phyloP scores from a whole-genome alignment of 1,140 invertebrate species.

The Galleria mellonella region DNA sequence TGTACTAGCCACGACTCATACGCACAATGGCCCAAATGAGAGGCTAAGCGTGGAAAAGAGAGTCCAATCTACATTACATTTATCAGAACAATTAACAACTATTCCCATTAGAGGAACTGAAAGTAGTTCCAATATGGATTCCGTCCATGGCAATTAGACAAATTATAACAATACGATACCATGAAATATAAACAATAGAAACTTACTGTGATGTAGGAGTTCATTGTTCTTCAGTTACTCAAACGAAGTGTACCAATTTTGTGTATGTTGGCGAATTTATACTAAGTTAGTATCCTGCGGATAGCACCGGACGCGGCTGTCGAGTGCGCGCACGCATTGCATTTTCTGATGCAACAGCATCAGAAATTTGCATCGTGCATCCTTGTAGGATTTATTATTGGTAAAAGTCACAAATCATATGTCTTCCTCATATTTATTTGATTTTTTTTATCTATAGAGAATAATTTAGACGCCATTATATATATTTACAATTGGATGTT shows the following conservation, averaged over 20 bases:
- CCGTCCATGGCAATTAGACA: neutral
- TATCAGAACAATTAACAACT: too few relatives aligned
- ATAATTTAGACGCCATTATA: neutral
- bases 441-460: neutral
- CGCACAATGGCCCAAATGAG: too few relatives aligned
- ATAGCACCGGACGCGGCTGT: constrained; percentile 5
- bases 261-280: constrained; percentile 28
- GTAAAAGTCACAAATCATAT: neutral
- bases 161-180: constrained; percentile 2
- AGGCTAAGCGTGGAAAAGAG: too few relatives aligned
- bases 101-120: too few relatives aligned
- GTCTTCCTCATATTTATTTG: too few relatives aligned
- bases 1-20: too few relatives aligned
- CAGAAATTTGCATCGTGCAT: constrained; percentile 15
- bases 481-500: too few relatives aligned
- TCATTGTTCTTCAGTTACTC: constrained; percentile 40
- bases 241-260: constrained; percentile 43
- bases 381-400: constrained; percentile 11
- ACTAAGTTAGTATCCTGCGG: constrained; percentile 18
- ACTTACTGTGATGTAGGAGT: constrained; percentile 50
- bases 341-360: constrained; percentile 8
- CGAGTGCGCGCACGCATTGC: neutral
- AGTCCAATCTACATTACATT: too few relatives aligned
- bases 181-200: neutral
- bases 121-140: too few relatives aligned